These are phyloP conservation scores for Lasiurus cinereus DNA, from an alignment of 2,113 vertebrate genomes.

Conservation along the genomic window DNA sequence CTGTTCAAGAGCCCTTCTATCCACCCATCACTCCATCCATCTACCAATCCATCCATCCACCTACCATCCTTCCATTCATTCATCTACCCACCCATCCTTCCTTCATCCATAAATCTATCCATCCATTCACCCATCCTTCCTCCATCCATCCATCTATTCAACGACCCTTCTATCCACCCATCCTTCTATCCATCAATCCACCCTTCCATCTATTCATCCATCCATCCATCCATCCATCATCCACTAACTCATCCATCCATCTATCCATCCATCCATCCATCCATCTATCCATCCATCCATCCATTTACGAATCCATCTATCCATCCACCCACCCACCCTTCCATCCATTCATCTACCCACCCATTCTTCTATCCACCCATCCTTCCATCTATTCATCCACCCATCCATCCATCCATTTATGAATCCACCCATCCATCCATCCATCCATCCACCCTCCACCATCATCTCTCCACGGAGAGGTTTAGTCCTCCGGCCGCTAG, in stretches of 20 bases:
- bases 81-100: no score
- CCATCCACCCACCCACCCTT: no score
- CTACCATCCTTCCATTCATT: no score
- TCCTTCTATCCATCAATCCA: not conserved
- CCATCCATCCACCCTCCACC: not conserved
- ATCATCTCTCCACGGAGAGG: not conserved
- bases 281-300: not conserved
- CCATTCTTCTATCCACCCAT: no score
- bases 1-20: no score
- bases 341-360: not conserved
- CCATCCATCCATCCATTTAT: no score
- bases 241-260: not conserved
- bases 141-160: not conserved
- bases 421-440: not conserved
- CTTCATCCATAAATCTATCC: not conserved
- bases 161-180: not conserved
- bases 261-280: not conserved
- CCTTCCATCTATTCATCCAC: not conserved
- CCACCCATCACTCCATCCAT: no score
- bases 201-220: no score
- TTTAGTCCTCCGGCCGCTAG: rapidly evolving
- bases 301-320: no score
- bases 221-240: no score
- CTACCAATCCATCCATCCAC: no score
- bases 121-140: not conserved